These are phyloP conservation scores for Turdus rufiventris DNA, from an alignment of 2,113 vertebrate species.

Conservation along the genomic window DNA sequence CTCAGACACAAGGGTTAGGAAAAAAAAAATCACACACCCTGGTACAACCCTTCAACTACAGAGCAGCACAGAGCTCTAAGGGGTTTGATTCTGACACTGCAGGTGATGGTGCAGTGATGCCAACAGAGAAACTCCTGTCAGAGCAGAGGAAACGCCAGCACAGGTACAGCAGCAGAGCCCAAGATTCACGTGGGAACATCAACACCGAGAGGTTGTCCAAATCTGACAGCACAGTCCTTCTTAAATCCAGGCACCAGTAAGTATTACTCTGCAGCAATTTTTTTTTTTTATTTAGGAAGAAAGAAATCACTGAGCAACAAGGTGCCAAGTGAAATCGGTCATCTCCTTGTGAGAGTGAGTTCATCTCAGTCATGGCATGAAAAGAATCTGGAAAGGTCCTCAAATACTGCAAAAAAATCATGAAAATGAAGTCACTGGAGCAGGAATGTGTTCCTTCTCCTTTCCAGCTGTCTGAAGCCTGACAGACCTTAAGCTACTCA, in stretches of 20 bases:
- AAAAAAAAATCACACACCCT: neutral
- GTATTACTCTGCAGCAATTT: neutral
- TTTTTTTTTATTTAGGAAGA: neutral
- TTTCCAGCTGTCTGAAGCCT: neutral
- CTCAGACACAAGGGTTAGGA: accelerated
- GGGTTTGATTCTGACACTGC: neutral
- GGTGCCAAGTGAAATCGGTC: neutral
- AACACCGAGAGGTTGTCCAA: neutral
- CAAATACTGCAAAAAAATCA: neutral
- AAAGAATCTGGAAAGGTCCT: neutral
- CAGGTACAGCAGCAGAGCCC: neutral
- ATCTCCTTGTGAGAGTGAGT: neutral
- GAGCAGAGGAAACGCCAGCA: neutral
- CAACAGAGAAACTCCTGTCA: neutral
- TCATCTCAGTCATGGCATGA: neutral
- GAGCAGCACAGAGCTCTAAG: neutral
- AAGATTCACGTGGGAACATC: neutral
- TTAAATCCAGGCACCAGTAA: neutral
- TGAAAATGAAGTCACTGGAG: neutral
- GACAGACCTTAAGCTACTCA: neutral
- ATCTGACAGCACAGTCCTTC: neutral
- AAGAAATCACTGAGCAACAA: neutral
- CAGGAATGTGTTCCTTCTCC: neutral
- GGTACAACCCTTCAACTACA: neutral
- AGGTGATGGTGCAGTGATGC: neutral